Percentiles rank a stretch among this genome's conserved stretches.
These are phyloP conservation scores for Chirona hameri DNA, from an alignment of 2,888 invertebrate genomes.

Conservation along the genomic window DNA sequence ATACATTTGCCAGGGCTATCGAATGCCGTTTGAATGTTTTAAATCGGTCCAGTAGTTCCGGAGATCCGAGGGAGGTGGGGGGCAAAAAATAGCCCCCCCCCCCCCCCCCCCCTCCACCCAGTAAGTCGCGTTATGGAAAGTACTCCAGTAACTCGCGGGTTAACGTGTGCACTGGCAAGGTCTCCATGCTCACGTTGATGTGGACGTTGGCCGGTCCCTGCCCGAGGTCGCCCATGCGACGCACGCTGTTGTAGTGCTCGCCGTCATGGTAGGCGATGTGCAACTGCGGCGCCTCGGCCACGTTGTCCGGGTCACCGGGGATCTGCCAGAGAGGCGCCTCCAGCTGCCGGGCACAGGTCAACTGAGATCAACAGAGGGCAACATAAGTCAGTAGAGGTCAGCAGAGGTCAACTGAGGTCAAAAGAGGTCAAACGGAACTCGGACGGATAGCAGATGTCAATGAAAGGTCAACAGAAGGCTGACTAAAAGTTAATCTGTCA, in stretches of 20 bases:
- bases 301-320: constrained; percentile 37
- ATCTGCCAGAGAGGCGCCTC: constrained; percentile 32
- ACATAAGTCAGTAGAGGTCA: background rate
- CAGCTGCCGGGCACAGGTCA: background rate
- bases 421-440: background rate
- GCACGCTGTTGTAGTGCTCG: constrained; percentile 51
- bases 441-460: background rate
- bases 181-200: constrained; percentile 33
- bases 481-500: background rate
- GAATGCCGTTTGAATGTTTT: no score
- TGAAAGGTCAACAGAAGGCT: background rate
- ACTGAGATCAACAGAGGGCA: background rate
- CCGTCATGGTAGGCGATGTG: constrained; percentile 52
- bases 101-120: no score
- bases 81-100: no score
- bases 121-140: no score
- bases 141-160: no score
- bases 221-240: constrained; percentile 42
- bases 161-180: no score
- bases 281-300: constrained; percentile 44
- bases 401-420: background rate
- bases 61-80: no score
- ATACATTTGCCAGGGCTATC: no score
- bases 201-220: constrained; percentile 39
- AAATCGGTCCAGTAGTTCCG: no score